phyloP scores from a whole-genome alignment of 2,797 vertebrate genomes.

The Chromis chromis region DNA sequence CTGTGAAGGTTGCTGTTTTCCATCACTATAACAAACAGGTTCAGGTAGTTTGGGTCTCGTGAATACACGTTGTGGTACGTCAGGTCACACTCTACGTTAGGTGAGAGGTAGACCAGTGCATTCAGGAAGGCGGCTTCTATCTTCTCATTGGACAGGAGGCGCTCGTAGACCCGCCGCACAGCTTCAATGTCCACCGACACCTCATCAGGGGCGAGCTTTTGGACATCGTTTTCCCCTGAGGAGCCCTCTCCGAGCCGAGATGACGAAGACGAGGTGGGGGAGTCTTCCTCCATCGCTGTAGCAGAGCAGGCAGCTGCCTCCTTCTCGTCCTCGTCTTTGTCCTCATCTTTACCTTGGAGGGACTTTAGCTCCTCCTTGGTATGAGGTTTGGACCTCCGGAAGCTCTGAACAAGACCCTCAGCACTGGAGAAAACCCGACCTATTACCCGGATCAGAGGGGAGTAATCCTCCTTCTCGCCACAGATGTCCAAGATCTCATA shows the following conservation, averaged over 20 bases:
- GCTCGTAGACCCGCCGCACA: constrained; percentile 93
- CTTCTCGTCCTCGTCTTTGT: constrained; percentile 97
- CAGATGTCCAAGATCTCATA: constrained; percentile 97
- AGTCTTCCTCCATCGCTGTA: constrained; percentile 92
- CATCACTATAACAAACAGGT: constrained; percentile 98
- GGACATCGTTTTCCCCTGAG: constrained; percentile 89
- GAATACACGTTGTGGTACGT: constrained; percentile 98
- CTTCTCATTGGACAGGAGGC: constrained; percentile 95
- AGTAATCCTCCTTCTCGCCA: constrained; percentile 94
- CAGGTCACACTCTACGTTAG: constrained; percentile 98
- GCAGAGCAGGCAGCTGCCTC: constrained; percentile 92
- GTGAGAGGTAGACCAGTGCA: constrained; percentile 97
- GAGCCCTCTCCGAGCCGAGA: constrained; percentile 83
- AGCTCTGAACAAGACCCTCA: constrained; percentile 97
- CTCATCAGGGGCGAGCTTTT: constrained; percentile 91
- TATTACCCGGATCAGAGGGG: constrained; percentile 95
- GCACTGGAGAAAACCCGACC: constrained; percentile 97
- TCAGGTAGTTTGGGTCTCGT: constrained; percentile 96
- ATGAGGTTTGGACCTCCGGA: constrained; percentile 93
- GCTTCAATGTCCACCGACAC: constrained; percentile 97
- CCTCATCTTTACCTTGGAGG: constrained; percentile 97
- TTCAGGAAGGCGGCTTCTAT: constrained; percentile 98
- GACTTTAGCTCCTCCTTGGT: constrained; percentile 99
- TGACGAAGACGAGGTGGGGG: constrained; percentile 86
- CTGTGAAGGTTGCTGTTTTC: constrained; percentile 99